Evolutionary conservation across 2,888 invertebrate genomes (phyloP), one percentile per base, ranked within the genome.

Genomic region (Epinotia brunnichana): DNA sequence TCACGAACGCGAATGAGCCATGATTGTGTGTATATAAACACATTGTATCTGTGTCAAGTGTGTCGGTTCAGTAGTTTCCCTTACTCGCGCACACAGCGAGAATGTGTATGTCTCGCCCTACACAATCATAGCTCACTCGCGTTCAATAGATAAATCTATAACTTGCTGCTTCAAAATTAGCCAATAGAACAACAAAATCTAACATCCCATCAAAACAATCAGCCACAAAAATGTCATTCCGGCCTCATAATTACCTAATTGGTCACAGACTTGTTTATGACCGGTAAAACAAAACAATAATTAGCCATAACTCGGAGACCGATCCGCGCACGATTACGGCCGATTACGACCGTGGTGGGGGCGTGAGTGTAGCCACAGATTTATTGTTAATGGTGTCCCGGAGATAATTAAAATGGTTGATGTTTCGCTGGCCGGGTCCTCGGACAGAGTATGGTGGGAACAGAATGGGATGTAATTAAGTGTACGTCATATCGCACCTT

Each of bases 341-440:
- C 85, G 85, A 85, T 85, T 82, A 78, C 78, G 56, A 62, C 69
- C 67, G 62, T 73, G 83, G 84, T 70, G 76, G 76, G 78, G 73
- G 76, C 76, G 74, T 79, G 85, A 82, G 85, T 84, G 81, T 83
- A 87, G 89, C 87, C 89, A 89, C 91, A 91, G 92, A 92, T 92
- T 92, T 92, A 92, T 92, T 90, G 91, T 91, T 91, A 91, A 92
- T 92, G 91, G 92, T 92, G 92, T 92, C 92, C 90, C 82, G 91
- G 87, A 91, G 88, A 88, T 92, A 92, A 92, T 92, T 92, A 92
- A 92, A 92, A 92, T 91, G 91, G 92, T 92, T 91, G 92, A 92
- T 92, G 91, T 88, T 90, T 87, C 83, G 90, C 90, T 87, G 86
- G 83, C 83, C 75, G 76, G 77, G 35, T 35, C 35, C 74, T 76